Base-by-base conservation (phyloP, 2,888 invertebrate species). In the Thecocarcelia acutangulata region DNA sequence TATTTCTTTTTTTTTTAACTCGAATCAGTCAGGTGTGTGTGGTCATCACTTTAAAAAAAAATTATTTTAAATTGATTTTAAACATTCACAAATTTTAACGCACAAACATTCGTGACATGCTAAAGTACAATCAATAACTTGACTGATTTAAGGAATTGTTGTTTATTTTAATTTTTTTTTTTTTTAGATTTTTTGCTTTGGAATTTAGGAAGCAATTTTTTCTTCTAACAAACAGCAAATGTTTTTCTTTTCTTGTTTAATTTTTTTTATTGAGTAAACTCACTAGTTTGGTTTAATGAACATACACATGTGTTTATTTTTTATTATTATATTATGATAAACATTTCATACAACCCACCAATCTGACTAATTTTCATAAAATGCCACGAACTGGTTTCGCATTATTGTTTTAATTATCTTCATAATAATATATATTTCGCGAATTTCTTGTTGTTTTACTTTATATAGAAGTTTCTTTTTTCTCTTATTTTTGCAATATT, bases 331-430 rank as follows among this genome's bases (percentile, higher is more conserved):
- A 13, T 24, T 42, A 8, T 61, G 3, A 21, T 12, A 24, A 33
- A 54, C 33, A 6, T 15, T 58, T 68, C 28, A 12, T 12, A 5
- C 44, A 64, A 17, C 21, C 54, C 33, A 54, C 44, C 21, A 13
- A 40, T n/a, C 70, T 42, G 44, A 54, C 40, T 52, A 15, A 61
- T 11, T 19, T 17, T 17, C 28, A 24, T n/a, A 28, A 66, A 66
- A 66, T 74, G 56, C 42, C 58, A 66, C 40, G 40, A 74, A 74
- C 74, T 74, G 74, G 74, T 74, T 74, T 73, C 11, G 33, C 56
- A 56, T 63, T 73, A 54, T 54, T 54, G 28, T 42, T 58, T 33
- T 19, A 70, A 58, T 58, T 58, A 46, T 59, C 13, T 24, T 33
- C 28, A 61, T 54, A 40, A 52, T 28, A 33, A 15, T 63, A 54